Percentiles rank a stretch among this genome's conserved stretches.
phyloP scores from a whole-genome alignment of 2,888 invertebrate species.

The Plebejus argus region DNA sequence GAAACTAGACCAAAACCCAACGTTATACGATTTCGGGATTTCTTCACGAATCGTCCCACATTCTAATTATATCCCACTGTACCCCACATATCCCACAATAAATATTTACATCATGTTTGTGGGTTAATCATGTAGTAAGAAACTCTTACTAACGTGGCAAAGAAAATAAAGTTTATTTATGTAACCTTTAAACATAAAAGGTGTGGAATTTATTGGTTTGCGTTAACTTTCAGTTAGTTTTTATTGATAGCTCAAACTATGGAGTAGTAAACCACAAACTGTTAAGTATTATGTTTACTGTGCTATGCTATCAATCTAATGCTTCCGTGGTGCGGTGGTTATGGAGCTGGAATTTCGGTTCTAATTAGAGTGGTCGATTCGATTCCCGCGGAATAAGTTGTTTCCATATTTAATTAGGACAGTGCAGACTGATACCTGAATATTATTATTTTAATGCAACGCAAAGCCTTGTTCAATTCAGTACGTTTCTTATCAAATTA shows the following conservation, averaged over 20 bases:
- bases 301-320: background rate
- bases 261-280: too few relatives aligned
- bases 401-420: too few relatives aligned
- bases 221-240: background rate
- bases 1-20: background rate
- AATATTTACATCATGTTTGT: conserved; percentile 26
- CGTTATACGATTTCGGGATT: background rate
- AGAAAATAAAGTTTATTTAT: conserved; percentile 7
- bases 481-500: too few relatives aligned
- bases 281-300: background rate
- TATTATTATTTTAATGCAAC: too few relatives aligned
- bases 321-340: background rate
- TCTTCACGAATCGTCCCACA: conserved; percentile 13
- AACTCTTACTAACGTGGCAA: conserved; percentile 9
- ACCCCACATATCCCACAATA: conserved; percentile 23
- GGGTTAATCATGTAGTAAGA: conserved; percentile 25
- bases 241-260: too few relatives aligned
- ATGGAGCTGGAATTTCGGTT: too few relatives aligned
- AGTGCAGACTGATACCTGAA: too few relatives aligned
- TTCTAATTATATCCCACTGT: conserved; percentile 28
- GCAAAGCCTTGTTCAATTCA: too few relatives aligned
- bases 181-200: background rate
- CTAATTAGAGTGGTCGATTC: too few relatives aligned
- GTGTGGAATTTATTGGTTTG: background rate
- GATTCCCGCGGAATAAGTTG: too few relatives aligned